phyloP scores from a whole-genome alignment of 2,888 invertebrate species.

The Orthosia gracilis region DNA sequence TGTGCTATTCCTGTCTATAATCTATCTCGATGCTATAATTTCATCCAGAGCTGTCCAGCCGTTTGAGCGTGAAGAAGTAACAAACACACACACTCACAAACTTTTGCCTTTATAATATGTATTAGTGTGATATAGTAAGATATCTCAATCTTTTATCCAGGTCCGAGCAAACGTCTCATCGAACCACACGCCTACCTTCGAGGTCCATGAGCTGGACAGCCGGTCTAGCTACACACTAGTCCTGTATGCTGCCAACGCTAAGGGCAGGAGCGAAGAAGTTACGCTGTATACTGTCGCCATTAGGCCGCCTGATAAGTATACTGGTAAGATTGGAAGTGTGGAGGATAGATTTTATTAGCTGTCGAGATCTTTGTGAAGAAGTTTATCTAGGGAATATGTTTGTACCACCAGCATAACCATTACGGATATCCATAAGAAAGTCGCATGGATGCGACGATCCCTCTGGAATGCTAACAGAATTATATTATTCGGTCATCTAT shows the following conservation, averaged over 20 bases:
- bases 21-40: too few relatives aligned
- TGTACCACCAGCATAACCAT: too few relatives aligned
- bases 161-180: constrained; percentile 91
- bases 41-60: too few relatives aligned
- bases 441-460: too few relatives aligned
- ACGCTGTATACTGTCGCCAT: constrained; percentile 95
- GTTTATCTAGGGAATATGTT: too few relatives aligned
- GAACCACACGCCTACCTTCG: constrained; percentile 91
- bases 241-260: constrained; percentile 96
- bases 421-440: too few relatives aligned
- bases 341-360: too few relatives aligned
- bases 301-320: constrained; percentile 96
- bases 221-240: constrained; percentile 94
- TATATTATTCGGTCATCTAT: not conserved
- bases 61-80: too few relatives aligned
- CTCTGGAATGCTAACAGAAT: not conserved
- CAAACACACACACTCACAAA: too few relatives aligned
- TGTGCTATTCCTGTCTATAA: too few relatives aligned
- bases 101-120: too few relatives aligned
- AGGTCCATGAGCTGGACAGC: constrained; percentile 93
- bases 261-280: constrained; percentile 95
- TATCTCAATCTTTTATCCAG: constrained; percentile 72
- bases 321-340: constrained; percentile 91
- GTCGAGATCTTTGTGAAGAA: too few relatives aligned
- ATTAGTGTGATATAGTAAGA: not conserved